phyloP scores from a whole-genome alignment of 2,888 invertebrate genomes.

The Agelastica alni region DNA sequence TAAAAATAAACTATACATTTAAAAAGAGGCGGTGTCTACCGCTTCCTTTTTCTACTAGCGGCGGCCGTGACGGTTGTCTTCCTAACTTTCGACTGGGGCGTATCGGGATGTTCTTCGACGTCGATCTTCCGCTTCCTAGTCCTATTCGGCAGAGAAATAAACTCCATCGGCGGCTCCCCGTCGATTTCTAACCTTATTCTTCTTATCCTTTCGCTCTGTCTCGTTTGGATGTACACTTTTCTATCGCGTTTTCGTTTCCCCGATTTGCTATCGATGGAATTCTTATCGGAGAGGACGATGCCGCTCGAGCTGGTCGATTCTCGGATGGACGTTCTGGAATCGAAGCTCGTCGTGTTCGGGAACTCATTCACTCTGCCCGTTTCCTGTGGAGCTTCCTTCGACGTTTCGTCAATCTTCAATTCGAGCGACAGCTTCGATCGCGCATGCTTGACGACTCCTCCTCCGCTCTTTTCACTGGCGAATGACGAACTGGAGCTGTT shows the following conservation, averaged over 20 bases:
- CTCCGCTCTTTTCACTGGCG: slow-evolving; percentile 52
- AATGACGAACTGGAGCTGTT: slow-evolving; percentile 54
- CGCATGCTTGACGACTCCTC: slow-evolving; percentile 31
- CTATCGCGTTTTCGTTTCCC: slow-evolving; percentile 34
- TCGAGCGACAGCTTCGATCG: slow-evolving; percentile 42
- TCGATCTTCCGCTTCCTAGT: slow-evolving; percentile 43
- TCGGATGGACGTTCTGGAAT: slow-evolving; percentile 34
- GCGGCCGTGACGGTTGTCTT: slow-evolving; percentile 42
- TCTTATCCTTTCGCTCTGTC: slow-evolving; percentile 54
- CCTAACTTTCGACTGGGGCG: slow-evolving; percentile 47
- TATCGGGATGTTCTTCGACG: slow-evolving; percentile 35
- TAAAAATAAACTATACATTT: slow-evolving; percentile 25
- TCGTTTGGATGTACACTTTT: slow-evolving; percentile 46
- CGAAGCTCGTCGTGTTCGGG: slow-evolving; percentile 50
- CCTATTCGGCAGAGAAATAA: slow-evolving; percentile 37
- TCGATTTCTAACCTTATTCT: slow-evolving; percentile 50
- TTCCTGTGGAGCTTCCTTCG: slow-evolving; percentile 18
- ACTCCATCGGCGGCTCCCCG: slow-evolving; percentile 42
- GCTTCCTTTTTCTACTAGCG: slow-evolving; percentile 31
- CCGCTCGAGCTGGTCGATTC: slow-evolving; percentile 49
- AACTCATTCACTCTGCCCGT: slow-evolving; percentile 58
- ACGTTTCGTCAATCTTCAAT: slow-evolving; percentile 43
- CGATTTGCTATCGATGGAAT: slow-evolving; percentile 38
- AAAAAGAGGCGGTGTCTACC: slow-evolving; percentile 21
- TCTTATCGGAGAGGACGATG: slow-evolving; percentile 46